Conservation (phyloP, 2,113 vertebrate genomes). For the Ploceus nigricollis region DNA sequence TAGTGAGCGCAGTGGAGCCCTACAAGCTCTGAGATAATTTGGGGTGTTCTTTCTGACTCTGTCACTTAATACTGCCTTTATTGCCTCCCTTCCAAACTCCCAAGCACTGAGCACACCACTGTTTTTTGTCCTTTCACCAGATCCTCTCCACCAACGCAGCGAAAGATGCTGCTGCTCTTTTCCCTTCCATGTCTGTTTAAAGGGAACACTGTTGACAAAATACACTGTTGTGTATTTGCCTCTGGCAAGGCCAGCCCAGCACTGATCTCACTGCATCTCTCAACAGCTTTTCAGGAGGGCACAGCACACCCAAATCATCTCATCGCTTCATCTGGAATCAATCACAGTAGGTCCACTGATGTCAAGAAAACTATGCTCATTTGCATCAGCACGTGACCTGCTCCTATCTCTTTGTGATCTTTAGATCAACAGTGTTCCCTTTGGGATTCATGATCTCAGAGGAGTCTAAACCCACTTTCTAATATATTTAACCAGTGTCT, state of each 20-base stretch:
- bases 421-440: background rate
- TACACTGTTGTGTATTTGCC: background rate
- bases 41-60: background rate
- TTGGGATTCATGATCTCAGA: background rate
- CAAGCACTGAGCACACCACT: background rate
- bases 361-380: slow-evolving; percentile 59
- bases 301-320: background rate
- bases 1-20: background rate
- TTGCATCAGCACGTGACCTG: slow-evolving; percentile 38
- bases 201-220: background rate
- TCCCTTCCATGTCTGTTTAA: background rate
- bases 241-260: background rate
- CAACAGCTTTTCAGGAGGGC: slow-evolving; percentile 37
- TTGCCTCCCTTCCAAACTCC: background rate
- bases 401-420: slow-evolving; percentile 26
- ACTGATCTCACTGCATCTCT: slow-evolving; percentile 10
- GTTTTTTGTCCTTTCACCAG: background rate
- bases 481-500: background rate
- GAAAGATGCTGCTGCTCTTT: background rate
- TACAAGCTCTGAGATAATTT: background rate
- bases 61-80: background rate
- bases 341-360: slow-evolving; percentile 23
- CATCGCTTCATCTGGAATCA: slow-evolving; percentile 62
- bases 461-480: background rate
- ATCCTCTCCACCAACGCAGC: background rate